phyloP scores from a whole-genome alignment of 92 coral and sea anemone species.

The Porites lobata region DNA sequence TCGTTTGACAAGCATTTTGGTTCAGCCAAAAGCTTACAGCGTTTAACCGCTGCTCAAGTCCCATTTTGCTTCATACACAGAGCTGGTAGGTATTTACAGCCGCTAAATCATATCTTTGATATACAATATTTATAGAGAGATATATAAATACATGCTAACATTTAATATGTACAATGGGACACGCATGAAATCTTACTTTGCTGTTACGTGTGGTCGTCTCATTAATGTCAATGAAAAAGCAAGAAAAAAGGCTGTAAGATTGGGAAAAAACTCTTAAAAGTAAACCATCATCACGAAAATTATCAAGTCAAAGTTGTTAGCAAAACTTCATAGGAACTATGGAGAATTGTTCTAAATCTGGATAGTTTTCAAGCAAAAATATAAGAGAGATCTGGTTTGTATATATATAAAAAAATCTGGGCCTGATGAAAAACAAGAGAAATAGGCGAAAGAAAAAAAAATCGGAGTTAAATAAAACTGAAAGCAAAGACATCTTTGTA shows the following conservation, averaged over 20 bases:
- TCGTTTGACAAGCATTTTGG: not conserved
- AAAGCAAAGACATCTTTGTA: not conserved
- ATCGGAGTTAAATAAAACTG: not conserved
- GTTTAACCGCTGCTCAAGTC: not conserved
- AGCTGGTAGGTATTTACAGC: slow-evolving; percentile 39
- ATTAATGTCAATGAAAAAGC: not conserved
- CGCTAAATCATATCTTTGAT: slow-evolving; percentile 49
- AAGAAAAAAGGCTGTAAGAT: not conserved
- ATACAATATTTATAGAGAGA: slow-evolving; percentile 41
- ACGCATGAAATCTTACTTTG: slow-evolving; percentile 2
- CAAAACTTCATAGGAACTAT: not conserved
- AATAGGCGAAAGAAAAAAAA: not conserved
- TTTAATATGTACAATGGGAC: slow-evolving; percentile 35
- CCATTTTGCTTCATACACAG: slow-evolving; percentile 5
- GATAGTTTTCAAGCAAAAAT: not conserved
- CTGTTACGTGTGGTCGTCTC: not conserved
- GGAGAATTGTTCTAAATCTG: not conserved
- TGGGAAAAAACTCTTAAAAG: not conserved
- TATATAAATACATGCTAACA: slow-evolving; percentile 53
- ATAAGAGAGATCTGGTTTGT: too few species aligned
- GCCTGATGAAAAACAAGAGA: not conserved
- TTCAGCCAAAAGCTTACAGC: not conserved
- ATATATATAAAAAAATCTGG: not conserved
- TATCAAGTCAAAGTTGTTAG: too few species aligned
- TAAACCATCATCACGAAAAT: too few species aligned